These are phyloP conservation scores for Atherinomorus stipes DNA, from an alignment of 2,113 vertebrate genomes.

Conservation along the genomic window DNA sequence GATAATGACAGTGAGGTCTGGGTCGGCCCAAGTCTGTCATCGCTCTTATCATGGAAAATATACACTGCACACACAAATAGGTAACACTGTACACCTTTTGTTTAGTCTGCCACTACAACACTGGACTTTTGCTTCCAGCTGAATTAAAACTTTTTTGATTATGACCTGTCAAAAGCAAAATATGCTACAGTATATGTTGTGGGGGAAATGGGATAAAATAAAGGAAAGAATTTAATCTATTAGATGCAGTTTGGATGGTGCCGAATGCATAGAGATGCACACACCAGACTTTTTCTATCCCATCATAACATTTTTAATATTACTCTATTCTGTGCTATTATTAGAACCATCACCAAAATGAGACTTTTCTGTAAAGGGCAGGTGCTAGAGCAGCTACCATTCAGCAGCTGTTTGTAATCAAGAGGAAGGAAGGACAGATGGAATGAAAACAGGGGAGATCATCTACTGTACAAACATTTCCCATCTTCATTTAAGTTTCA, in stretches of 20 bases:
- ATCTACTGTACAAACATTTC: conserved; percentile 33
- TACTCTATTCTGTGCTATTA: conserved; percentile 47
- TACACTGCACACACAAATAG: conserved; percentile 1
- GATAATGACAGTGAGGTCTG: conserved; percentile 61
- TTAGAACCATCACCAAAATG: conserved; percentile 61
- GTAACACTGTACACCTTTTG: conserved; percentile 14
- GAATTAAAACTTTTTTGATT: neutral
- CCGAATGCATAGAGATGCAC: neutral
- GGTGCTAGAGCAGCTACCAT: conserved; percentile 27
- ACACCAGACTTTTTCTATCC: neutral
- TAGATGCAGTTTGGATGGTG: neutral
- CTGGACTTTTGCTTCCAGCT: neutral
- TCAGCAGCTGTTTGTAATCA: conserved; percentile 72
- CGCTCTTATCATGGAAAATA: conserved; percentile 45
- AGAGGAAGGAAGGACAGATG: conserved; percentile 32
- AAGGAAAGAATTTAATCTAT: neutral
- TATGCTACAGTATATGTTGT: neutral
- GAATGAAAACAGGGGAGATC: conserved; percentile 23
- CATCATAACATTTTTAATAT: conserved; percentile 19
- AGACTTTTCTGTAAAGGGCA: conserved; percentile 30
- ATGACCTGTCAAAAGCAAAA: neutral
- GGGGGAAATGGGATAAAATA: too few relatives aligned
- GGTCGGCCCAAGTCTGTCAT: conserved; percentile 57
- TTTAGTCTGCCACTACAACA: conserved; percentile 28
- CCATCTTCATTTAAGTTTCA: conserved; percentile 23